Evolutionary conservation across 2,888 invertebrate species (phyloP).

Genomic region (Elmis aenea): DNA sequence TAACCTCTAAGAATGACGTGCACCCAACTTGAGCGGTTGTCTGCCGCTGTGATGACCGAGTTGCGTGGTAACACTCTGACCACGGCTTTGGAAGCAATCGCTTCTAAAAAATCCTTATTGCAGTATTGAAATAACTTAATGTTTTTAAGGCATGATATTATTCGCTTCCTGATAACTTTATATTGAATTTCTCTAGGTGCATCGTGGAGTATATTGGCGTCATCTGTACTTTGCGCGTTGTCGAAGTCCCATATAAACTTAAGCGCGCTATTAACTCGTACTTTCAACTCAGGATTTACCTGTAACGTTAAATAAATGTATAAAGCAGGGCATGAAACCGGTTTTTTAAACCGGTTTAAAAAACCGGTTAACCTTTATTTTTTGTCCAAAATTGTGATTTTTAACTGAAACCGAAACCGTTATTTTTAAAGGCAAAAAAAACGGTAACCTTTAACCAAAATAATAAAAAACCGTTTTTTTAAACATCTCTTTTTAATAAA

Average conservation of each 20-base stretch:
- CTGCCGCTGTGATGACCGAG: constrained; percentile 4
- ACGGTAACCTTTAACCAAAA: no score
- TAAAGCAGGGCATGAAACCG: no score
- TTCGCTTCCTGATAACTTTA: constrained; percentile 16
- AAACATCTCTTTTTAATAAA: no score
- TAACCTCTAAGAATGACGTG: constrained; percentile 21
- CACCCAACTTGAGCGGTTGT: constrained; percentile 4
- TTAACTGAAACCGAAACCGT: no score
- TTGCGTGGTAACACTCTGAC: constrained; percentile 15
- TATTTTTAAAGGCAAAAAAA: no score
- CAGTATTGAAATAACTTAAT: constrained; percentile 16
- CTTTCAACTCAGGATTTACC: constrained; percentile 46
- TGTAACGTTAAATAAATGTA: no score
- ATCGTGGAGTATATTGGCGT: constrained; percentile 16
- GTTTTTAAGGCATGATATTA: constrained; percentile 8
- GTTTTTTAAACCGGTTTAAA: no score
- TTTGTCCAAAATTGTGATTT: no score
- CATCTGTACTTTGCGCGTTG: constrained; percentile 32
- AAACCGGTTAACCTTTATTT: no score
- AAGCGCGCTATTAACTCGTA: constrained; percentile 48
- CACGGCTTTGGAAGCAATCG: constrained; percentile 7
- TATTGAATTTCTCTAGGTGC: constrained; percentile 15
- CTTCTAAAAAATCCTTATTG: not conserved
- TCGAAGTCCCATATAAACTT: constrained; percentile 52
- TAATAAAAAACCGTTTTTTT: no score